Base-by-base conservation (phyloP, 2,797 vertebrate genomes). In the Clamator glandarius region DNA sequence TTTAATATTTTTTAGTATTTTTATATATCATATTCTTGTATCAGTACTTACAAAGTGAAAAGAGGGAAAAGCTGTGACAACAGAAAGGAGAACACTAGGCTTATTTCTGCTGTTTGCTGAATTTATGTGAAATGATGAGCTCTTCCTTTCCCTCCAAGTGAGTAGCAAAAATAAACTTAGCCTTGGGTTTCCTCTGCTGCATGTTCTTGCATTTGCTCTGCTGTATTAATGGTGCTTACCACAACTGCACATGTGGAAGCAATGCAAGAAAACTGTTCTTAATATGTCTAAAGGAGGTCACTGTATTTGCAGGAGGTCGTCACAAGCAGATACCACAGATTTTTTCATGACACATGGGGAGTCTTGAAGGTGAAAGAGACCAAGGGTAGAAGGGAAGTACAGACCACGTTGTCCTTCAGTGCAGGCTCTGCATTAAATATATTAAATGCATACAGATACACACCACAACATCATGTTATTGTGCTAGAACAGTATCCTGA, bases 401-500 rank as follows among this genome's bases (percentile, higher is more conserved):
- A 57, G 57, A 52, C 33, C 17, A 0, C 46, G 4, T 10, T 33
- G 54, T 67, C 72, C 76, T 74, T 69, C 42, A 23, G 62, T 5
- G 0, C 54, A 50, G 75, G 61, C 48, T 13, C 57, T 29, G 35
- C 1, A 0, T 58, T 41, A 55, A 52, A 17, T 58, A 0, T 6
- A 9, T 39, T 4, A 79, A 84, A 46, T 54, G 59, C 69, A 12
- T 42, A 21, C 58, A 84, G 74, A 57, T 48, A 36, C n/a, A 35
- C 26, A 42, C 70, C 57, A 39, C 84, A 59, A 18, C 55, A 44
- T 14, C 48, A 2, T 33, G 74, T 91, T 74, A n/a, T 29, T 92
- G 85, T 57, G 12, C 63, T 84, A 70, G 68, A 93, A 91, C 50
- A 64, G 46, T 94, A 94, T 94, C 92, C 79, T 72, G 85, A 86